A percentile compares a stretch with the other conserved stretches of the same genome.
phyloP scores from a whole-genome alignment of 2,888 invertebrate genomes.

The Eupithecia centaureata region DNA sequence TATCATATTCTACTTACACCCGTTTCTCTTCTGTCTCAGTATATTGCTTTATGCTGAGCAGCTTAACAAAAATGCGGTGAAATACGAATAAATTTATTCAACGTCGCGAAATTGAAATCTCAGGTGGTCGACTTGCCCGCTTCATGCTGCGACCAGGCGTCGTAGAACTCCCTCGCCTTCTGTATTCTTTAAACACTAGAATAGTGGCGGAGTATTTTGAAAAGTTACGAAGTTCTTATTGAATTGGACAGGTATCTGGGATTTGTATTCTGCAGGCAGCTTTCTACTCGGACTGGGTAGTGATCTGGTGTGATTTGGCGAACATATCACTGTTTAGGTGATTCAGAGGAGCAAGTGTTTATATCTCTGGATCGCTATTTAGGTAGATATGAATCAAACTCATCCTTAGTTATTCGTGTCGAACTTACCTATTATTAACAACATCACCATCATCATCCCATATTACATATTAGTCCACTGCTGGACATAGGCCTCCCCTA shows the following conservation, averaged over 20 bases:
- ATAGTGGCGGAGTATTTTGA: slow-evolving; percentile 47
- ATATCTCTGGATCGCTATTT: background rate
- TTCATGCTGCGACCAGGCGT: slow-evolving; percentile 52
- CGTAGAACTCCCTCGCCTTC: slow-evolving; percentile 51
- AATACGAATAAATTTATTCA: slow-evolving; percentile 78
- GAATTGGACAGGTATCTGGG: slow-evolving; percentile 59
- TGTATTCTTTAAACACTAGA: slow-evolving; percentile 43
- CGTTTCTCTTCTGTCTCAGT: slow-evolving; percentile 41
- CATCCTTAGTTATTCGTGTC: background rate
- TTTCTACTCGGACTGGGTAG: slow-evolving; percentile 52
- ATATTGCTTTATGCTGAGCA: slow-evolving; percentile 58
- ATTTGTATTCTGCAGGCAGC: slow-evolving; percentile 72
- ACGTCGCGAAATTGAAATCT: slow-evolving; percentile 80
- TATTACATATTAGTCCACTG: too few species aligned
- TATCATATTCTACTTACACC: slow-evolving; percentile 20
- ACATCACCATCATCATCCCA: too few species aligned
- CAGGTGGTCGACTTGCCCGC: slow-evolving; percentile 71
- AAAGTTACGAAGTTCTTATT: slow-evolving; percentile 50
- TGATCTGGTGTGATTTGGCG: slow-evolving; percentile 67
- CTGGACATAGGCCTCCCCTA: too few species aligned
- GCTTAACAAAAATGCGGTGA: slow-evolving; percentile 64
- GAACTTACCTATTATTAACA: background rate
- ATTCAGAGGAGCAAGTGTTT: background rate
- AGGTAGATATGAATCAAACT: background rate
- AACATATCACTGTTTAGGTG: slow-evolving; percentile 59